Conservation (phyloP, 2,113 vertebrate species). For the Pteruthius melanotis region DNA sequence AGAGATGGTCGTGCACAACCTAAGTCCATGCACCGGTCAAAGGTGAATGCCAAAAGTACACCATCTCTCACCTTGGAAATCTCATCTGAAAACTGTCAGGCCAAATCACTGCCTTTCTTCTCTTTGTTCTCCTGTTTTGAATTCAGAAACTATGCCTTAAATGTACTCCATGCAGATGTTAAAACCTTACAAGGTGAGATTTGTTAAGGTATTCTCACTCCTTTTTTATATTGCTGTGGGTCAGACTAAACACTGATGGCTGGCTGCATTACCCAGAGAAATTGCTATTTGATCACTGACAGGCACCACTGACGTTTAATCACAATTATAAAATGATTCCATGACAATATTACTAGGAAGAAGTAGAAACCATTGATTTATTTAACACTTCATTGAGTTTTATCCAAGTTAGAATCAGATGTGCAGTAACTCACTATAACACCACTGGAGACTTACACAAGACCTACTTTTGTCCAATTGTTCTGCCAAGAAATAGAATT, state of each 20-base stretch:
- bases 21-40: neutral
- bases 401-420: constrained; percentile 28
- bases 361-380: constrained; percentile 36
- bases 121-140: neutral
- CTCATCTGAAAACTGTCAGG: neutral
- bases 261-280: neutral
- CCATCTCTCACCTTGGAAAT: neutral
- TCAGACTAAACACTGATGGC: neutral
- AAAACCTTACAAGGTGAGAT: neutral
- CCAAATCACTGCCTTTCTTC: neutral
- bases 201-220: neutral
- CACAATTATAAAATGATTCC: constrained; percentile 21
- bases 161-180: neutral
- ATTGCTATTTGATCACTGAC: constrained; percentile 7
- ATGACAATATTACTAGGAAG: neutral
- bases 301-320: neutral
- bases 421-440: constrained; percentile 9
- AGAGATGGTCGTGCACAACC: neutral
- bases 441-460: neutral
- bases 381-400: constrained; percentile 33
- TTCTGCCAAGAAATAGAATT: constrained; percentile 29
- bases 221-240: neutral
- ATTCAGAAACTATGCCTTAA: neutral
- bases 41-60: neutral
- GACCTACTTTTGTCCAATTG: constrained; percentile 29